Evolutionary conservation across 2,113 vertebrate genomes (phyloP).

Genomic region (Ariopsis seemanni): DNA sequence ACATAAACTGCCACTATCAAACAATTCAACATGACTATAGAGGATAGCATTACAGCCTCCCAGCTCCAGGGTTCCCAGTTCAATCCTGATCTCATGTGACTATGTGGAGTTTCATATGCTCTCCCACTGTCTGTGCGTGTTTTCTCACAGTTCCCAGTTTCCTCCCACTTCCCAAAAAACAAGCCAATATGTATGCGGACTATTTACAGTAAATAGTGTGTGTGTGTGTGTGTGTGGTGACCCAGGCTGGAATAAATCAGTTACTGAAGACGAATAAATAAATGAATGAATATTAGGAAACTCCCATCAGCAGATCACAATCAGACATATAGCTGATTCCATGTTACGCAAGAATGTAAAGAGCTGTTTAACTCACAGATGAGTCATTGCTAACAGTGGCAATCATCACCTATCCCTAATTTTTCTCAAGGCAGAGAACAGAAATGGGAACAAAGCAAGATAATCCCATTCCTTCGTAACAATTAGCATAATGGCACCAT

Average conservation of each 20-base stretch:
- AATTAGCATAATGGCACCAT: slow-evolving; percentile 65
- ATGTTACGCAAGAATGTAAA: background rate
- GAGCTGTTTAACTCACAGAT: background rate
- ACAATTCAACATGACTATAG: background rate
- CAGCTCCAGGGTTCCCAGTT: background rate
- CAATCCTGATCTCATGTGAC: background rate
- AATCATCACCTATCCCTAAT: slow-evolving; percentile 14
- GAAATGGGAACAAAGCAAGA: slow-evolving; percentile 51
- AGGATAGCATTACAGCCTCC: background rate
- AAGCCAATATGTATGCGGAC: background rate
- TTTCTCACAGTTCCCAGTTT: background rate
- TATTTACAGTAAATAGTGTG: background rate
- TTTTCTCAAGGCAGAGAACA: slow-evolving; percentile 38
- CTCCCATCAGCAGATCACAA: background rate
- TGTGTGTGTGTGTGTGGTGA: background rate
- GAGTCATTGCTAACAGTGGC: background rate
- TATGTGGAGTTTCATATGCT: background rate
- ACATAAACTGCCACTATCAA: background rate
- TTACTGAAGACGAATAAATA: background rate
- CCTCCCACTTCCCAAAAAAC: background rate
- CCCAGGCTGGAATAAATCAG: background rate
- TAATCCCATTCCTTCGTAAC: slow-evolving; percentile 57
- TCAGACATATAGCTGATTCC: background rate
- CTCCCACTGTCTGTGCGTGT: background rate
- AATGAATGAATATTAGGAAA: background rate